Conservation (phyloP, 2,888 invertebrate species). For the Gortyna flavago region DNA sequence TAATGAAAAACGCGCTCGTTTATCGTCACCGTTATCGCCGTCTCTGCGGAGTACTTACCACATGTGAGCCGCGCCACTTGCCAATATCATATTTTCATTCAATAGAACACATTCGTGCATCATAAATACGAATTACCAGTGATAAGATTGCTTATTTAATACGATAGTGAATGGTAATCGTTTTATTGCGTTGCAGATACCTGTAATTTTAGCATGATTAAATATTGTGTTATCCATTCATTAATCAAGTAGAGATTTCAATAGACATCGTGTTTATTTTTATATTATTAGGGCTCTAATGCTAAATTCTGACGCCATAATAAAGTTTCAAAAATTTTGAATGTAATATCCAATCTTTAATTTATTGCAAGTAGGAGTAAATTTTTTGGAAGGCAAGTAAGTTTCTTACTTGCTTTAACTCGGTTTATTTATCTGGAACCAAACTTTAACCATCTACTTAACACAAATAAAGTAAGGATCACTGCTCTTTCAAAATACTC, state of each 20-base stretch:
- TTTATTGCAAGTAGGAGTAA: too few species aligned
- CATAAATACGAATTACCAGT: slow-evolving; percentile 60
- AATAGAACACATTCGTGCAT: slow-evolving; percentile 70
- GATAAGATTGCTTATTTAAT: slow-evolving; percentile 69
- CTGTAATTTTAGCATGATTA: slow-evolving; percentile 23
- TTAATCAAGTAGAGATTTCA: slow-evolving; percentile 15
- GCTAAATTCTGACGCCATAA: background rate
- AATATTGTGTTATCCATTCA: slow-evolving; percentile 30
- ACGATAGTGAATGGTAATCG: slow-evolving; percentile 60
- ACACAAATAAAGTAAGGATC: slow-evolving; percentile 7
- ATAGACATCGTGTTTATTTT: slow-evolving; percentile 9
- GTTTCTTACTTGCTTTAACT: background rate
- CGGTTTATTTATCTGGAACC: background rate
- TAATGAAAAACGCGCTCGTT: slow-evolving; percentile 87
- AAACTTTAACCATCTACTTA: background rate
- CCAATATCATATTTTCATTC: slow-evolving; percentile 79
- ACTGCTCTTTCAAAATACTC: slow-evolving; percentile 28
- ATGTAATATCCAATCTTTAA: background rate
- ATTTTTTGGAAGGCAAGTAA: too few species aligned
- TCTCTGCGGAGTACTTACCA: slow-evolving; percentile 73
- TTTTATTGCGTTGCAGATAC: slow-evolving; percentile 37
- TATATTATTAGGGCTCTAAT: too few species aligned
- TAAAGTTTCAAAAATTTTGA: background rate
- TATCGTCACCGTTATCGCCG: slow-evolving; percentile 80
- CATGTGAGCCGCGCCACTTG: slow-evolving; percentile 71